These are phyloP conservation scores for Sigmodon hispidus DNA, from an alignment of 2,113 vertebrate species.

Conservation along the genomic window DNA sequence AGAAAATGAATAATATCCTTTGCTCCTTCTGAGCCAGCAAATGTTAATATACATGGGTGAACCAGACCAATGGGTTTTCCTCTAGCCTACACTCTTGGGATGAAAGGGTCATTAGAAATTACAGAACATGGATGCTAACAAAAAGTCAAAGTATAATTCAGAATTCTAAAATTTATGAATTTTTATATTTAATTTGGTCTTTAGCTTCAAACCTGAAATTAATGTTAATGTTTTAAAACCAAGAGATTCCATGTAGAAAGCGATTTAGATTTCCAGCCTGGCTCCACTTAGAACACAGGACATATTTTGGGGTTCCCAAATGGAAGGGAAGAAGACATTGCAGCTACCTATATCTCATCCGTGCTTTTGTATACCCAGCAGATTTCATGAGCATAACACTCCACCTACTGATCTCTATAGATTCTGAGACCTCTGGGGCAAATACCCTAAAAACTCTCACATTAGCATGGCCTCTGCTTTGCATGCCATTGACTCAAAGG, in stretches of 20 bases:
- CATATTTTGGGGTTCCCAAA: neutral
- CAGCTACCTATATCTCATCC: too few species aligned
- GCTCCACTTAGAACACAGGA: neutral
- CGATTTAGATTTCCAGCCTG: neutral
- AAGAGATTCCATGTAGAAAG: constrained; percentile 3
- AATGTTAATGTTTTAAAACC: constrained; percentile 34
- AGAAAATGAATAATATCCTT: neutral
- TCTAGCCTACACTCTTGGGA: neutral
- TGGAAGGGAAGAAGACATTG: neutral
- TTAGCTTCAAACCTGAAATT: constrained; percentile 22
- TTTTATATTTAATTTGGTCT: constrained; percentile 30
- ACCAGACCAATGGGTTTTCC: neutral
- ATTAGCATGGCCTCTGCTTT: neutral
- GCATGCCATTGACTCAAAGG: neutral
- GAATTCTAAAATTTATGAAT: neutral
- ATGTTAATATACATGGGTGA: neutral
- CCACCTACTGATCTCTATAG: neutral
- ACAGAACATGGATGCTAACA: neutral
- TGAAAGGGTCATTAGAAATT: neutral
- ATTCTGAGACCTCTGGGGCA: neutral
- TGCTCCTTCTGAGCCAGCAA: neutral
- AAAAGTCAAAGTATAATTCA: constrained; percentile 6
- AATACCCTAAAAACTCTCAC: neutral
- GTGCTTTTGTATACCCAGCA: neutral
- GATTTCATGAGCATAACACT: neutral